phyloP scores from a whole-genome alignment of 1,140 invertebrate species.

The Zaprionus nigranus region DNA sequence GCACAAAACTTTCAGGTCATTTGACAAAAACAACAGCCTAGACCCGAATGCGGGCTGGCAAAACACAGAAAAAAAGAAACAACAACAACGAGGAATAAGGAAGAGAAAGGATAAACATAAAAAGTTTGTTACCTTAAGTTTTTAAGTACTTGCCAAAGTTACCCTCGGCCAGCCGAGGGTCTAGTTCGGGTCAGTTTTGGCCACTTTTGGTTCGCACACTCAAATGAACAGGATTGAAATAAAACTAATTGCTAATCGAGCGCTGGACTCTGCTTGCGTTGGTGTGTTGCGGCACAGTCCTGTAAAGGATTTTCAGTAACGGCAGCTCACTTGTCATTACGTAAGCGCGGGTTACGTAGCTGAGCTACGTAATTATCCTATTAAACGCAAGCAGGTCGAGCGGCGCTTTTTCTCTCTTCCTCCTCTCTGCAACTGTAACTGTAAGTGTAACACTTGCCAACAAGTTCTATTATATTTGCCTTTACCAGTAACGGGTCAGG shows the following conservation, averaged over 20 bases:
- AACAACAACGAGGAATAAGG: background rate
- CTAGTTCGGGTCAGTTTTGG: slow-evolving; percentile 31
- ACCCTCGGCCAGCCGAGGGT: slow-evolving; percentile 27
- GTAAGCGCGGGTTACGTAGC: slow-evolving; percentile 51
- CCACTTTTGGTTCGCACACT: slow-evolving; percentile 38
- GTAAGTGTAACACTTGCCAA: slow-evolving; percentile 59
- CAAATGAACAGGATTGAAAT: slow-evolving; percentile 67
- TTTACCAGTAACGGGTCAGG: background rate
- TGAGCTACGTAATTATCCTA: slow-evolving; percentile 69
- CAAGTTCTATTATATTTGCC: slow-evolving; percentile 14
- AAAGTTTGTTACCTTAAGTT: slow-evolving; percentile 69
- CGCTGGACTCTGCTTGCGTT: slow-evolving; percentile 17
- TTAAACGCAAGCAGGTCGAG: slow-evolving; percentile 43
- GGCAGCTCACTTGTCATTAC: slow-evolving; percentile 30
- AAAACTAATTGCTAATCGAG: slow-evolving; percentile 80
- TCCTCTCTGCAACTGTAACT: background rate
- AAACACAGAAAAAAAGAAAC: background rate
- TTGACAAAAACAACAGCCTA: slow-evolving; percentile 35
- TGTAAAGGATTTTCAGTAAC: background rate
- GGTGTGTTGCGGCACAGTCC: background rate
- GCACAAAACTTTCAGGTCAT: slow-evolving; percentile 47
- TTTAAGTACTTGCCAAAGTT: slow-evolving; percentile 73
- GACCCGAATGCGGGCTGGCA: background rate
- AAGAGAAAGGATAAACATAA: slow-evolving; percentile 42
- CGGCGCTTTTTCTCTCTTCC: background rate